Base-by-base conservation (phyloP, 2,113 vertebrate genomes). In the Pavo muticus region DNA sequence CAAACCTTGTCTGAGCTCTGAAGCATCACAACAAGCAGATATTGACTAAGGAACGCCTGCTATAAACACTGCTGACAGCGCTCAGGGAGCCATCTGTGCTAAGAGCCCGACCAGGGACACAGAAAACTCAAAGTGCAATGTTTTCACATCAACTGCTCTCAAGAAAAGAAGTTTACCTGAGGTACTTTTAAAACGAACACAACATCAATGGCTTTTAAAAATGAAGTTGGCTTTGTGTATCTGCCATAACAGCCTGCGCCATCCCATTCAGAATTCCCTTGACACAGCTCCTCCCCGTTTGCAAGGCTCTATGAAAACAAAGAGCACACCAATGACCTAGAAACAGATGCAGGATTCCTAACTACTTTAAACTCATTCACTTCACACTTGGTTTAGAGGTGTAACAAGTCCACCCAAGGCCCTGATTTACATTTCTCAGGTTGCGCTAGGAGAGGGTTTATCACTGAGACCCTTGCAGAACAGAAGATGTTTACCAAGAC, bases 311-410 rank as follows among this genome's bases (percentile, higher is more conserved):
- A 60, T 45, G 39, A 60, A 95, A 94, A 90, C 94, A 95, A 84
- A 86, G 75, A 88, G 90, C 85, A 91, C 91, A 88, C 57, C 90
- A 65, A 6, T 57, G 91, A 94, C 93, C 88, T 74, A 93, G 90
- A 93, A 95, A 92, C 64, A 94, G 80, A 92, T 1, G 39, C 1
- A 79, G 81, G 56, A 68, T 91, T 90, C 83, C 78, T 3, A 94
- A 76, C 71, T 71, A 29, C 93, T 93, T 74, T 21, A 81, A 91
- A 88, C 93, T 91, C 88, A 72, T 86, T 74, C 83, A 93, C 70
- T 95, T 93, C 13, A 78, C 18, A 67, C 91, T 87, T 5, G 8
- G 4, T 72, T 44, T 12, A 11, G 48, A 17, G 47, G 64, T 59
- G 0, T 9, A 84, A 74, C 48, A 20, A 47, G 1, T 2, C 84